Evolutionary conservation across 2,888 invertebrate species (phyloP).

Genomic region (Amphipoea lucens): DNA sequence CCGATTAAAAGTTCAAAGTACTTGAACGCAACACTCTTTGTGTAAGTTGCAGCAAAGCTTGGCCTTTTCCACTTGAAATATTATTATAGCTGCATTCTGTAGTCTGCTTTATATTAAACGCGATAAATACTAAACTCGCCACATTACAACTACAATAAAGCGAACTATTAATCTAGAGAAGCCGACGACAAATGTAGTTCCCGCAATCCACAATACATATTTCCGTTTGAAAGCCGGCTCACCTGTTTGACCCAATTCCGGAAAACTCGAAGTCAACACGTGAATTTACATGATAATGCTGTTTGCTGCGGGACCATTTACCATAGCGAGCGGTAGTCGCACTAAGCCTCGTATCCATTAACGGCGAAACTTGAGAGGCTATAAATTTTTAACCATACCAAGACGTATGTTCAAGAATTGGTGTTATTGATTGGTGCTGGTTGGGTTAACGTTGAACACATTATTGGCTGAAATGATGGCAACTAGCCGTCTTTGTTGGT

Average conservation of each 20-base stretch:
- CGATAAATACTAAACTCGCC: conserved; percentile 29
- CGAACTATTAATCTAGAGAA: conserved; percentile 57
- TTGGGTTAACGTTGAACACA: conserved; percentile 2
- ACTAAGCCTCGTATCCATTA: conserved; percentile 56
- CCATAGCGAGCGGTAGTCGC: conserved; percentile 62
- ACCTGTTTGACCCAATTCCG: conserved; percentile 77
- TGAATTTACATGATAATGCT: conserved; percentile 84
- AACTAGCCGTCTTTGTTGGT: background rate
- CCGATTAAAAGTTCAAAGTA: conserved; percentile 39
- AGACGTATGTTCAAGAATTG: conserved; percentile 13
- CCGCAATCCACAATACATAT: conserved; percentile 64
- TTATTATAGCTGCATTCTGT: conserved; percentile 3
- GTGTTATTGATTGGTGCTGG: conserved; percentile 18
- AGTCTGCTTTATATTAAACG: conserved; percentile 20
- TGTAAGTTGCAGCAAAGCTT: background rate
- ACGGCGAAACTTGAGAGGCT: conserved; percentile 40
- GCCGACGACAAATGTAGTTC: conserved; percentile 61
- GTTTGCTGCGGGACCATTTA: conserved; percentile 78
- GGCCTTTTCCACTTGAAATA: conserved; percentile 13
- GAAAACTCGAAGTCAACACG: conserved; percentile 74
- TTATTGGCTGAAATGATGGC: background rate
- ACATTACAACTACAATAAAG: conserved; percentile 45
- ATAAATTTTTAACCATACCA: conserved; percentile 52
- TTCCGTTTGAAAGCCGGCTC: conserved; percentile 63
- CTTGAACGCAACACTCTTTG: conserved; percentile 7